Conservation (phyloP, 2,113 vertebrate species). For the Amphiprion percula region DNA sequence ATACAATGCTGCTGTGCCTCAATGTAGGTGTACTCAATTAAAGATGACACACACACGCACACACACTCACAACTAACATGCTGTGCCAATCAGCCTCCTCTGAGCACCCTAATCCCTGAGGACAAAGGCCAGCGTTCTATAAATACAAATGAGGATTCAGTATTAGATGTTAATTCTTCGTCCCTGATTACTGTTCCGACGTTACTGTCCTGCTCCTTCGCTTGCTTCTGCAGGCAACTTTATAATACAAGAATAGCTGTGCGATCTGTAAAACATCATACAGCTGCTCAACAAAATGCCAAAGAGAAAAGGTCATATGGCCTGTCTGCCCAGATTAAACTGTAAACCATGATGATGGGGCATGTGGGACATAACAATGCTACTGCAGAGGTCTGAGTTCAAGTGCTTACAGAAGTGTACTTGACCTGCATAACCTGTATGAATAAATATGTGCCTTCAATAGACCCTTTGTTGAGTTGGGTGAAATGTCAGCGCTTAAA, state of each 20-base stretch:
- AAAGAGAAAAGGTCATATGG: slow-evolving; percentile 15
- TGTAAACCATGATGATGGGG: slow-evolving; percentile 19
- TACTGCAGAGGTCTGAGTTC: slow-evolving; percentile 25
- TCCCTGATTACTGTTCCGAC: slow-evolving; percentile 17
- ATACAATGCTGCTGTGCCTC: not conserved
- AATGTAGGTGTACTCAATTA: slow-evolving; percentile 17
- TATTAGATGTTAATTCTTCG: slow-evolving; percentile 40
- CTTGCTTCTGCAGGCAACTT: not conserved
- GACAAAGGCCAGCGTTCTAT: slow-evolving; percentile 54
- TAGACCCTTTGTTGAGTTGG: not conserved
- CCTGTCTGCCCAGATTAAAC: slow-evolving; percentile 17
- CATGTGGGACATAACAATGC: slow-evolving; percentile 10
- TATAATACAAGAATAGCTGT: not conserved
- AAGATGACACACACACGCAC: slow-evolving; percentile 23
- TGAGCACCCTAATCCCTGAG: slow-evolving; percentile 57
- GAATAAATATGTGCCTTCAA: slow-evolving; percentile 57
- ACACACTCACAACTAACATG: not conserved
- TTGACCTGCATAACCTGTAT: slow-evolving; percentile 37
- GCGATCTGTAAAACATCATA: not conserved
- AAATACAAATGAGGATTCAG: slow-evolving; percentile 62
- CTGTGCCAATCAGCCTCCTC: slow-evolving; percentile 24
- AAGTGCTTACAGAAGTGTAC: not conserved
- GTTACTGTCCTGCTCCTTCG: not conserved
- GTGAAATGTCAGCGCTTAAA: slow-evolving; percentile 18
- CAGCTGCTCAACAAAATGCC: slow-evolving; percentile 25